Percentiles rank a stretch among this genome's conserved stretches.
phyloP scores from a whole-genome alignment of 2,797 vertebrate genomes.

The Tenualosa thibaudeaui region DNA sequence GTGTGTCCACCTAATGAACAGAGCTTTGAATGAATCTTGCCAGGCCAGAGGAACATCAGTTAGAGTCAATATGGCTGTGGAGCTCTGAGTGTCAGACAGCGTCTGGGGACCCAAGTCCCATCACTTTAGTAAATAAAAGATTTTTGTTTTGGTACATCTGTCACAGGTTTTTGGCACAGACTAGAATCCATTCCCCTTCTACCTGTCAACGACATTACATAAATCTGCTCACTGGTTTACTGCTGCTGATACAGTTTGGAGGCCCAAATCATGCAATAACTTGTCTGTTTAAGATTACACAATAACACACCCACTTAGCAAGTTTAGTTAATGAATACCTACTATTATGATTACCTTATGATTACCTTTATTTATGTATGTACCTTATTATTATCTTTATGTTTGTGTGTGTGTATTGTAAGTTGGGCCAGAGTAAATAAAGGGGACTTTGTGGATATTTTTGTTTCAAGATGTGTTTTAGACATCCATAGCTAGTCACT shows the following conservation, averaged over 20 bases:
- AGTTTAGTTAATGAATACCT: too few relatives aligned
- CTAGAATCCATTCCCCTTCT: not conserved
- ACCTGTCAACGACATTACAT: not conserved
- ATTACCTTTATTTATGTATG: not conserved
- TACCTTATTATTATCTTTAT: not conserved
- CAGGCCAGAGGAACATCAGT: not conserved
- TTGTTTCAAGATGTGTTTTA: not conserved
- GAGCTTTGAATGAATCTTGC: not conserved
- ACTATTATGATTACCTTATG: too few relatives aligned
- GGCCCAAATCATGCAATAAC: not conserved
- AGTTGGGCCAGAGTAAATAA: too few relatives aligned
- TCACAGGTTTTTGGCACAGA: not conserved
- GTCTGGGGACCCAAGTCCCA: not conserved
- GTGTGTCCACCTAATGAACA: not conserved
- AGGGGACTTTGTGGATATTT: too few relatives aligned
- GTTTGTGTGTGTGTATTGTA: not conserved
- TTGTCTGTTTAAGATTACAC: too few relatives aligned
- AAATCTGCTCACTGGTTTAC: slow-evolving; percentile 23
- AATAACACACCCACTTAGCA: too few relatives aligned
- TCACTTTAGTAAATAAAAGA: not conserved
- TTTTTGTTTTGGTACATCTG: not conserved
- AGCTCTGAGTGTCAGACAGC: not conserved
- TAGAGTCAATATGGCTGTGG: not conserved
- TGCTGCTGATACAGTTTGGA: slow-evolving; percentile 22
- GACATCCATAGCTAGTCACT: not conserved